A percentile compares a stretch with the other conserved stretches of the same genome.
Evolutionary conservation across 2,113 vertebrate genomes (phyloP).

Genomic region (Nerophis lumbriciformis): DNA sequence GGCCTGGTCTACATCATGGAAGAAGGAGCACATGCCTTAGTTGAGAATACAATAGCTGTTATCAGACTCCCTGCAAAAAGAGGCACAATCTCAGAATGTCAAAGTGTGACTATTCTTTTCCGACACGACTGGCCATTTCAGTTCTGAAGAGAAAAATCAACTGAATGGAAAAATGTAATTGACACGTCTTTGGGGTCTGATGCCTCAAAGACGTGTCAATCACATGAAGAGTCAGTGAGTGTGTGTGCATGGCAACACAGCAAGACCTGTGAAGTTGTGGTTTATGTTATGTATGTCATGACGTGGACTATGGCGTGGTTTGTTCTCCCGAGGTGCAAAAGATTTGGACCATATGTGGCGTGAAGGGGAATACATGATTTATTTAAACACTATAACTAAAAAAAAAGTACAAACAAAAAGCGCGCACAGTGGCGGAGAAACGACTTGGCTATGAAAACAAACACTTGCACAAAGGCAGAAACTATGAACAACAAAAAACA

Average conservation of each 20-base stretch:
- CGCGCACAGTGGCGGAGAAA: too few species aligned
- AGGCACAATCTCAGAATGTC: too few species aligned
- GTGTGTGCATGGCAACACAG: neutral
- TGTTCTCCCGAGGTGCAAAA: too few species aligned
- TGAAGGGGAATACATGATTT: too few species aligned
- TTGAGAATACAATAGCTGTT: neutral
- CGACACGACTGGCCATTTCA: neutral
- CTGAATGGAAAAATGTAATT: neutral
- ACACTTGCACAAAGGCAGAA: too few species aligned
- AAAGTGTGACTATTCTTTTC: neutral
- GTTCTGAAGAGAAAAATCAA: neutral
- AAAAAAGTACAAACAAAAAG: too few species aligned
- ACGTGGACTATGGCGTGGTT: too few species aligned
- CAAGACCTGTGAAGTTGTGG: neutral
- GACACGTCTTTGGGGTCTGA: neutral
- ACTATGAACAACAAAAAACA: too few species aligned
- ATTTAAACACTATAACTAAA: too few species aligned
- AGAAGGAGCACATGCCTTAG: neutral
- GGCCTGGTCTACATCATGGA: neutral
- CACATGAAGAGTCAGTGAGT: neutral
- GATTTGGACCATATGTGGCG: too few species aligned
- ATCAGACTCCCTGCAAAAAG: neutral
- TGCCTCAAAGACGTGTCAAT: neutral
- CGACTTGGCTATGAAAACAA: too few species aligned
- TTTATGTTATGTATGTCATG: neutral